phyloP scores from a whole-genome alignment of 2,113 vertebrate genomes.

The Varanus komodoensis region DNA sequence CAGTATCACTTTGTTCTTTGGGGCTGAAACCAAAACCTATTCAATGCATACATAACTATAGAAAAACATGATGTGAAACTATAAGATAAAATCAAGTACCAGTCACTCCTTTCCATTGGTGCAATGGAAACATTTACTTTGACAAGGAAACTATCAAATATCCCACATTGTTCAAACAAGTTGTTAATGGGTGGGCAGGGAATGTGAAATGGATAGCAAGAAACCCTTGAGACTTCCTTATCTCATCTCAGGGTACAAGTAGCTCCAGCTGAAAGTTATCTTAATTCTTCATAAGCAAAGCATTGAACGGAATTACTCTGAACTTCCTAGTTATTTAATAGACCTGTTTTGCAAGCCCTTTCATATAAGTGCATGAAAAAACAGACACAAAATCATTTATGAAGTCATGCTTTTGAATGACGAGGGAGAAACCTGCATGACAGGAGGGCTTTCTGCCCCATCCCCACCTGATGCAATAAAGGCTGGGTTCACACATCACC shows the following conservation, averaged over 20 bases:
- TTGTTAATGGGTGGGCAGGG: not conserved
- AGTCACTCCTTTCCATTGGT: slow-evolving; percentile 17
- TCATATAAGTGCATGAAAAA: not conserved
- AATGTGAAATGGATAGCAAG: not conserved
- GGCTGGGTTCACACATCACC: no score
- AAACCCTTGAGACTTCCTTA: not conserved
- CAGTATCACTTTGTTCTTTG: not conserved
- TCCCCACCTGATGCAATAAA: not conserved
- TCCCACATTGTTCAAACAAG: slow-evolving; percentile 33
- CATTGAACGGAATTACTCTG: not conserved
- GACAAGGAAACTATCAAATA: slow-evolving; percentile 13
- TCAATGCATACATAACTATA: not conserved
- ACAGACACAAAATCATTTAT: not conserved
- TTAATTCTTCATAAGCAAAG: slow-evolving; percentile 21
- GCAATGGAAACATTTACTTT: slow-evolving; percentile 4
- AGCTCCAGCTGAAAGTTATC: slow-evolving; percentile 32
- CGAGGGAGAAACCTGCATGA: not conserved
- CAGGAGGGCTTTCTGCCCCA: not conserved
- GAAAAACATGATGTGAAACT: slow-evolving; percentile 8
- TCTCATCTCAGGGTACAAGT: not conserved
- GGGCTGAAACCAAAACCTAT: not conserved
- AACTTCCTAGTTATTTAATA: not conserved
- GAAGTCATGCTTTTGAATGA: not conserved
- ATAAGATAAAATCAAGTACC: not conserved
- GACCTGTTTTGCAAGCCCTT: not conserved